These are phyloP conservation scores for Caenorhabditis auriculariae DNA, from an alignment of 2,888 invertebrate genomes.

Conservation along the genomic window DNA sequence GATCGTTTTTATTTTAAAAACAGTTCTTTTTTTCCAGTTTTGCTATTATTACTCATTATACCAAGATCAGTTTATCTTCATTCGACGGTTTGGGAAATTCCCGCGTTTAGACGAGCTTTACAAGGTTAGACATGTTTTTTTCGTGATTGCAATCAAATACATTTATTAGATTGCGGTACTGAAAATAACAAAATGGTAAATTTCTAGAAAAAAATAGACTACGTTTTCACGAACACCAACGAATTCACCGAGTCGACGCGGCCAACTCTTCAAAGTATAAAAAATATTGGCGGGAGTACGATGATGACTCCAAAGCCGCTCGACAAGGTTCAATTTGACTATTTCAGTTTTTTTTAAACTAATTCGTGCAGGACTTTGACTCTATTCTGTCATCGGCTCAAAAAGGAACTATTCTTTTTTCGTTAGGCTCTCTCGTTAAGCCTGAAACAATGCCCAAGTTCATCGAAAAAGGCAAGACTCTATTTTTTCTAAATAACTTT, in stretches of 20 bases:
- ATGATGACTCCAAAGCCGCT: constrained; percentile 7
- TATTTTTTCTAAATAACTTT: too few species aligned
- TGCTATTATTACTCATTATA: not conserved
- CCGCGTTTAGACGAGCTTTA: constrained; percentile 9
- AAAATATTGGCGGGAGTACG: constrained; percentile 20
- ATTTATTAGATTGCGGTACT: not conserved
- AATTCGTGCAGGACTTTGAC: constrained; percentile 13
- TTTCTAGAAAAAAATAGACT: constrained; percentile 15
- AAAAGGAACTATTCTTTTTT: constrained; percentile 19
- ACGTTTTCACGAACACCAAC: constrained; percentile 23
- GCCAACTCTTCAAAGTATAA: constrained; percentile 10
- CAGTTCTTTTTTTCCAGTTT: not conserved
- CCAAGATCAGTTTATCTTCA: constrained; percentile 2
- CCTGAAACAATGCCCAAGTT: constrained; percentile 16
- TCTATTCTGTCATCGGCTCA: constrained; percentile 1
- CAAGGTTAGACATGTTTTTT: not conserved
- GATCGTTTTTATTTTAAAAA: not conserved
- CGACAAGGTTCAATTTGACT: not conserved
- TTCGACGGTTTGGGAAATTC: constrained; percentile 1
- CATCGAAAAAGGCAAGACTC: constrained; percentile 9
- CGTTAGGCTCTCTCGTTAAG: constrained; percentile 21
- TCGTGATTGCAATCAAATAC: not conserved
- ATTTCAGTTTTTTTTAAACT: not conserved
- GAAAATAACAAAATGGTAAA: not conserved
- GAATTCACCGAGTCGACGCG: constrained; percentile 27